These are phyloP conservation scores for Eristalis tenax DNA, from an alignment of 2,888 invertebrate genomes.

Conservation along the genomic window DNA sequence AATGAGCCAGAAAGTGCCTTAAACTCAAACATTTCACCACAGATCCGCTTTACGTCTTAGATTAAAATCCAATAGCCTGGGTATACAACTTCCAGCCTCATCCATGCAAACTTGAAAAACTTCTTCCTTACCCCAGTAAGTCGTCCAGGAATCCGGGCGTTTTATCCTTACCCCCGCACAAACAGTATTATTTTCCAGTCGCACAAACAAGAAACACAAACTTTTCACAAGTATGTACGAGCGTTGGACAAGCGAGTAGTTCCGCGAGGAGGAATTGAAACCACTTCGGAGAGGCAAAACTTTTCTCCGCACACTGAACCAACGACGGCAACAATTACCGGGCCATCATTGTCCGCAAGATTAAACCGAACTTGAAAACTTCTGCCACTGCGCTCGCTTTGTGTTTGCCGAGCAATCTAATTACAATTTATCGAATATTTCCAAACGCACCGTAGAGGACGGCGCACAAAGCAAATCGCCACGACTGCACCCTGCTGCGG, in stretches of 20 bases:
- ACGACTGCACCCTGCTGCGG: neutral
- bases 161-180: neutral
- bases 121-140: no score
- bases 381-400: neutral
- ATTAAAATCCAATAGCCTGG: no score
- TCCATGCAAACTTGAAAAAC: no score
- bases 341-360: neutral
- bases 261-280: no score
- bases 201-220: neutral
- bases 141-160: neutral
- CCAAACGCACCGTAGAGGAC: no score
- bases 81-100: no score
- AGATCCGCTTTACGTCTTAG: no score
- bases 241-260: neutral
- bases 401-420: constrained; percentile 22
- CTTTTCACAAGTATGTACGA: neutral
- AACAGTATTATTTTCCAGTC: neutral
- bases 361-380: constrained; percentile 4
- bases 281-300: neutral
- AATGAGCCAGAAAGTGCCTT: no score
- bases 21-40: no score
- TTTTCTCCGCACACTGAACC: neutral
- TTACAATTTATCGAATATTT: constrained; percentile 21
- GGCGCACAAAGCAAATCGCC: neutral
- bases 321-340: neutral